phyloP scores from a whole-genome alignment of 2,797 vertebrate genomes.

The Rhinogobio ventralis region DNA sequence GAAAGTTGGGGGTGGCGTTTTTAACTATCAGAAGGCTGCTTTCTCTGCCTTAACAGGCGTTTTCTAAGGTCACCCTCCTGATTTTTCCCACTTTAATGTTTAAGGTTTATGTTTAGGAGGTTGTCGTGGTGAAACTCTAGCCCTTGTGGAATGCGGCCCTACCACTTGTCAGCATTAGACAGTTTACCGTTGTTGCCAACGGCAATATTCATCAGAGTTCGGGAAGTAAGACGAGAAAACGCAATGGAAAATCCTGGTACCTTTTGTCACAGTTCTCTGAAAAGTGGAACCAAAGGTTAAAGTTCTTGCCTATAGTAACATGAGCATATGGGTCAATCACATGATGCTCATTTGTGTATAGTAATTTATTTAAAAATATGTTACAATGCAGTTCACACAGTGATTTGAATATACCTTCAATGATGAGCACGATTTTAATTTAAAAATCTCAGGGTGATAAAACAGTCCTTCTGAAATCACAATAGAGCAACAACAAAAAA shows the following conservation, averaged over 20 bases:
- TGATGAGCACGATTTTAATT: neutral
- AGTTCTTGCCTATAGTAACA: constrained; percentile 30
- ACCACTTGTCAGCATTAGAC: constrained; percentile 49
- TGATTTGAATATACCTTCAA: neutral
- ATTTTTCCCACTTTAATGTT: constrained; percentile 43
- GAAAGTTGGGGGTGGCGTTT: constrained; percentile 44
- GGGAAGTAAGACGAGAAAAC: constrained; percentile 38
- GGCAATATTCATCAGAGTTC: constrained; percentile 50
- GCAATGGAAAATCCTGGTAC: constrained; percentile 40
- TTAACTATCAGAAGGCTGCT: constrained; percentile 31
- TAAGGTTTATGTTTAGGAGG: constrained; percentile 46
- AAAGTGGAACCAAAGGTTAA: constrained; percentile 27
- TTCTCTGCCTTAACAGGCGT: constrained; percentile 9
- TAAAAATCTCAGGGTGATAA: neutral
- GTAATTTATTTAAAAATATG: neutral
- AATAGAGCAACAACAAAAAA: neutral
- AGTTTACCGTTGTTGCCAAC: constrained; percentile 60
- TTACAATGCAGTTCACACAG: neutral
- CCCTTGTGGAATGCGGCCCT: constrained; percentile 51
- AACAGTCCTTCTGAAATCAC: neutral
- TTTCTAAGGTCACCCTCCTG: constrained; percentile 57
- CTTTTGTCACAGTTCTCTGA: constrained; percentile 24
- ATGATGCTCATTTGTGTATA: neutral
- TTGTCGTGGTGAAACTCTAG: constrained; percentile 50
- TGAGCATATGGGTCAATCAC: neutral